These are phyloP conservation scores for Hirtodrosophila duncani DNA, from an alignment of 2,888 invertebrate genomes.

Conservation along the genomic window DNA sequence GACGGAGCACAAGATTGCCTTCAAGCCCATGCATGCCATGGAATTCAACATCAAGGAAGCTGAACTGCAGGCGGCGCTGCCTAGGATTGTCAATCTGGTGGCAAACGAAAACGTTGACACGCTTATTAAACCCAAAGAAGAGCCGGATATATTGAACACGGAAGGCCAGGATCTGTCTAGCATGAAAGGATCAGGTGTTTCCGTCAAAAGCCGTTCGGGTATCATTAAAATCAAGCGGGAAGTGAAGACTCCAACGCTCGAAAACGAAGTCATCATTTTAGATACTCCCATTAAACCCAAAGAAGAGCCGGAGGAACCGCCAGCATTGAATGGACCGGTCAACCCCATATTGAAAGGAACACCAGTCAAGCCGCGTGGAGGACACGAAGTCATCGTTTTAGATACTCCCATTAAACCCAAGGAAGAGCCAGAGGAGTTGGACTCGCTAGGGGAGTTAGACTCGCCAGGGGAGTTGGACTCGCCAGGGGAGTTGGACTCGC, in stretches of 20 bases:
- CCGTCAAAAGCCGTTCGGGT: not conserved
- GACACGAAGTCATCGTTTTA: not conserved
- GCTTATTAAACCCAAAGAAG: constrained; percentile 16
- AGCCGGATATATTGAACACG: not conserved
- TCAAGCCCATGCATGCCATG: constrained; percentile 62
- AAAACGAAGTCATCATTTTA: not conserved
- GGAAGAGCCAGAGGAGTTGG: not conserved
- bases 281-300: not conserved
- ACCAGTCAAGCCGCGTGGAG: too few species aligned
- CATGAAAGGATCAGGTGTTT: not conserved
- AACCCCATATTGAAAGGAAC: too few species aligned
- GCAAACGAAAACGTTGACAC: constrained; percentile 14
- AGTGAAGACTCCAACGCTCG: not conserved
- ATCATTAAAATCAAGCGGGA: constrained; percentile 25
- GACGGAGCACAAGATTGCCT: constrained; percentile 71
- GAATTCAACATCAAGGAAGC: constrained; percentile 65
- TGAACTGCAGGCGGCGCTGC: constrained; percentile 59
- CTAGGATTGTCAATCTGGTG: constrained; percentile 50
- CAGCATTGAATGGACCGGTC: too few species aligned
- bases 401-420: not conserved
- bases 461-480: too few species aligned
- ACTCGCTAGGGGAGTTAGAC: too few species aligned
- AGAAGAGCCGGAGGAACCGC: too few species aligned
- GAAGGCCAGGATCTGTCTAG: not conserved
- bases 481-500: too few species aligned